Evolutionary conservation across 2,797 vertebrate species (phyloP).

Genomic region (Rhabdophis nuchalis): DNA sequence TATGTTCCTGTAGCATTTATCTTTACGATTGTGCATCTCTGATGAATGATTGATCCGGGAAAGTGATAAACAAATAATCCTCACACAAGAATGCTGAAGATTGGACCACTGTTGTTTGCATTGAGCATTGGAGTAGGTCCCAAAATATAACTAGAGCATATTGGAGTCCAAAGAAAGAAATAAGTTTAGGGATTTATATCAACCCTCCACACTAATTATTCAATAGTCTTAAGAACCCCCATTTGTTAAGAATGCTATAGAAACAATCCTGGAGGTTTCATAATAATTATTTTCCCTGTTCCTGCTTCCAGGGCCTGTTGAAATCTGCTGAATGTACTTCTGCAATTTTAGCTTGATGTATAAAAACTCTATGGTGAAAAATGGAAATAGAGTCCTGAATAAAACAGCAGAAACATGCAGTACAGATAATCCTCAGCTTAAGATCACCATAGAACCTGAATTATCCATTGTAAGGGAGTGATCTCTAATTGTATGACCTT

Average conservation of each 20-base stretch:
- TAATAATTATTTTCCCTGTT: not conserved
- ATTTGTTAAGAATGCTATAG: not conserved
- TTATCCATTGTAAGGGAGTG: not conserved
- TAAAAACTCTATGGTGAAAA: not conserved
- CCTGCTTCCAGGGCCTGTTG: not conserved
- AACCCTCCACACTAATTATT: not conserved
- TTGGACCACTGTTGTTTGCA: not conserved
- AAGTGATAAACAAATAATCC: not conserved
- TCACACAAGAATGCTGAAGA: not conserved
- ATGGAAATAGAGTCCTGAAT: not conserved
- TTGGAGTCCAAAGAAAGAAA: not conserved
- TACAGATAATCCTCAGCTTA: not conserved
- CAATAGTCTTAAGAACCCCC: not conserved
- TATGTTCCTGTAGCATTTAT: not conserved
- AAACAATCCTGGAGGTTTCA: not conserved
- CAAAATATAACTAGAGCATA: not conserved
- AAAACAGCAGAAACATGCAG: not conserved
- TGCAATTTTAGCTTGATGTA: not conserved
- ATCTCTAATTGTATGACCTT: not conserved
- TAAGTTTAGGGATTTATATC: no score
- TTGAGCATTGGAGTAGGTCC: not conserved
- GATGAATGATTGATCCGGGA: not conserved
- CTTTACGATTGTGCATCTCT: not conserved
- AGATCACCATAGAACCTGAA: not conserved
- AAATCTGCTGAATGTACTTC: not conserved